Evolutionary conservation across 2,888 invertebrate genomes (phyloP).

Genomic region (Prenolepis imparis): DNA sequence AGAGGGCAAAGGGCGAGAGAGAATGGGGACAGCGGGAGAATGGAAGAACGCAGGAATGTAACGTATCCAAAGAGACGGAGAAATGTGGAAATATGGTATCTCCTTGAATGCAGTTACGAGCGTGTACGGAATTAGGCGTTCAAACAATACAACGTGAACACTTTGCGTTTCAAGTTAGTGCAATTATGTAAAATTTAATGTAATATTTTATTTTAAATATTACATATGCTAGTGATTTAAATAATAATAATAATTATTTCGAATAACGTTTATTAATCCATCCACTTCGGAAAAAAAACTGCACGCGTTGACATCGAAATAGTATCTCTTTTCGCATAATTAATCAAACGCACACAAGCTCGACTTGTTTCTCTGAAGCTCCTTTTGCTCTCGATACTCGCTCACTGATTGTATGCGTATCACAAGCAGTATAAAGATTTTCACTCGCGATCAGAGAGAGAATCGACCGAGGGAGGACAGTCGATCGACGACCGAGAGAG

Average conservation of each 20-base stretch:
- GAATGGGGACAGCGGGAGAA: slow-evolving; percentile 44
- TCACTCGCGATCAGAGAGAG: slow-evolving; percentile 39
- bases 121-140: slow-evolving; percentile 5
- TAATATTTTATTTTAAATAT: background rate
- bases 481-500: slow-evolving; percentile 1
- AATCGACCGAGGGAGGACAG: slow-evolving; percentile 34
- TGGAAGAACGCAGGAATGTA: slow-evolving; percentile 51
- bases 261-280: background rate
- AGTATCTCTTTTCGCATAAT: background rate
- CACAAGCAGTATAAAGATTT: slow-evolving; percentile 33
- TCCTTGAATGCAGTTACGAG: slow-evolving; percentile 35
- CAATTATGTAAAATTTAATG: background rate
- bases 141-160: background rate
- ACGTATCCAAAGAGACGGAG: slow-evolving; percentile 53
- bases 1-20: slow-evolving; percentile 50
- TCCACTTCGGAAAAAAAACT: background rate
- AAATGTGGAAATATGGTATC: slow-evolving; percentile 54
- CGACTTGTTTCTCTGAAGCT: background rate
- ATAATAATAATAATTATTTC: background rate
- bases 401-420: slow-evolving; percentile 28
- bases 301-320: background rate
- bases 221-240: background rate
- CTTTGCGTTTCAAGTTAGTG: background rate
- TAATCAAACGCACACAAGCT: slow-evolving; percentile 25
- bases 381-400: slow-evolving; percentile 23